phyloP scores from a whole-genome alignment of 2,888 invertebrate species.

The Antheraea yamamai region DNA sequence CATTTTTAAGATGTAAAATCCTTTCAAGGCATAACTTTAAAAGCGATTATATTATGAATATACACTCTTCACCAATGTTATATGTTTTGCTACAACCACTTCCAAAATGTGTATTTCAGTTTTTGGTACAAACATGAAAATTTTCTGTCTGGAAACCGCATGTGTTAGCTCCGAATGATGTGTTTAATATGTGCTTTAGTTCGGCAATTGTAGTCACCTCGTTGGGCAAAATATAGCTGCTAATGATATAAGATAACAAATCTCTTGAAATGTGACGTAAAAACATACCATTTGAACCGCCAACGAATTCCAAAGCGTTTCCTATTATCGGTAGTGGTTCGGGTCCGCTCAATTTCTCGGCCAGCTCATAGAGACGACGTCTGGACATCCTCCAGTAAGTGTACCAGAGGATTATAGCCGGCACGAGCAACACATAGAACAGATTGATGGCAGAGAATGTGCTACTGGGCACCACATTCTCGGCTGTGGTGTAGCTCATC shows the following conservation, averaged over 20 bases:
- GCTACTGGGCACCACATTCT: conserved; percentile 65
- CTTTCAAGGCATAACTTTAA: neutral
- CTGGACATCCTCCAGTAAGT: conserved; percentile 89
- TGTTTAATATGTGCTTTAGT: neutral
- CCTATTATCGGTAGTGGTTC: conserved; percentile 87
- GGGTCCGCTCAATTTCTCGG: conserved; percentile 88
- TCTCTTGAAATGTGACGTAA: neutral
- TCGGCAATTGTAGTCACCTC: too few species aligned
- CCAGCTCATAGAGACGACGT: conserved; percentile 86
- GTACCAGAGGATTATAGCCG: conserved; percentile 86
- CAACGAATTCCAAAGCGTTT: conserved; percentile 88
- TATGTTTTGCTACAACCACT: too few species aligned
- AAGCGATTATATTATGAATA: neutral
- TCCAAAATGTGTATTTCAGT: too few species aligned
- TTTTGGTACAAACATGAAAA: neutral
- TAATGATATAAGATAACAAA: too few species aligned
- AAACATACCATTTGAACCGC: conserved; percentile 86
- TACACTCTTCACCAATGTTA: neutral
- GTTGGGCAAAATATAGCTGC: too few species aligned
- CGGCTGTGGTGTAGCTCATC: conserved; percentile 72
- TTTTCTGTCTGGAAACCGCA: neutral
- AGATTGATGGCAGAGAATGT: conserved; percentile 84
- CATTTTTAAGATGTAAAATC: too few species aligned
- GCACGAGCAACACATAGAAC: conserved; percentile 88
- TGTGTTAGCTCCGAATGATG: neutral